Conservation (phyloP, 64 coral and sea anemone genomes). For the Montipora capricornis region DNA sequence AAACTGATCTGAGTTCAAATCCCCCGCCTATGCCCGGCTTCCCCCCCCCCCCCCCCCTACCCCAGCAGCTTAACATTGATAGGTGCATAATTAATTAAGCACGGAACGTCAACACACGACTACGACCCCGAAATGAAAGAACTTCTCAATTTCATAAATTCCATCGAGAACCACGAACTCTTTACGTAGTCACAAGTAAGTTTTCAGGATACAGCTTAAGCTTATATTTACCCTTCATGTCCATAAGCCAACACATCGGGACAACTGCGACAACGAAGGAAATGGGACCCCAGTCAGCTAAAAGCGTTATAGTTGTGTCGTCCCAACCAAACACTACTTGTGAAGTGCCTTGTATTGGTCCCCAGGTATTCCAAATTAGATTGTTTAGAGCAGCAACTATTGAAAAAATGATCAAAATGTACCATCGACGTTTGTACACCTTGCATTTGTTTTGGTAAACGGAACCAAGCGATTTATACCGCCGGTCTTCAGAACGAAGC, state of each 20-base stretch:
- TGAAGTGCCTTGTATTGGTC: constrained; percentile 89
- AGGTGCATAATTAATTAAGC: no score
- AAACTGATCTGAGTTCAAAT: no score
- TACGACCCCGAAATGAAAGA: no score
- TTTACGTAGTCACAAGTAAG: no score
- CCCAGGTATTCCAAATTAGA: constrained; percentile 95
- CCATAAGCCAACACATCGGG: constrained; percentile 98
- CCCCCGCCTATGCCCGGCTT: no score
- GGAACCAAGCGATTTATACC: constrained; percentile 78
- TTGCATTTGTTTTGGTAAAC: constrained; percentile 83
- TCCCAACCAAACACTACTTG: constrained; percentile 94
- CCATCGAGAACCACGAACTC: no score
- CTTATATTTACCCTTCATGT: constrained; percentile 83
- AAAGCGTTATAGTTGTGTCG: constrained; percentile 71
- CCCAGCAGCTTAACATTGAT: no score
- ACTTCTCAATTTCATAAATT: no score
- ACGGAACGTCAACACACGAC: no score
- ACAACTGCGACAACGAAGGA: constrained; percentile 86
- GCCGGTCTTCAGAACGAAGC: constrained; percentile 77
- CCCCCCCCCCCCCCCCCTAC: no score
- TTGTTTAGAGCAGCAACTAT: constrained; percentile 85
- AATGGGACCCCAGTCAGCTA: constrained; percentile 96
- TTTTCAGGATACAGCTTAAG: no score
- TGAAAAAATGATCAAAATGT: constrained; percentile 91
- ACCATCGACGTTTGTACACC: constrained; percentile 94